phyloP scores from a whole-genome alignment of 2,113 vertebrate species.

The Sitta europaea region DNA sequence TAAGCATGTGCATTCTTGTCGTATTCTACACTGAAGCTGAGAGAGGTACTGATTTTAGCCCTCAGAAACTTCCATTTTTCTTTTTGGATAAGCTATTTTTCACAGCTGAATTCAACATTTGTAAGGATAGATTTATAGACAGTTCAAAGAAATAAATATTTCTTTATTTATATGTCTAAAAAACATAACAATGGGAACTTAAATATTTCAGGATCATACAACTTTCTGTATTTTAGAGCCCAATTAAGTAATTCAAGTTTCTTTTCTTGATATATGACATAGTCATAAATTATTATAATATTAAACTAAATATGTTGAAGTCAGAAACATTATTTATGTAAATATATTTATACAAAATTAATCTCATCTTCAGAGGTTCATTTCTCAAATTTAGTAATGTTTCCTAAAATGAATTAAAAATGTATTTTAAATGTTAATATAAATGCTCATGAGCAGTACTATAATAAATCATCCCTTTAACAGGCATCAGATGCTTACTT shows the following conservation, averaged over 20 bases:
- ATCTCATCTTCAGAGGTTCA: neutral
- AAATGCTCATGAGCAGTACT: neutral
- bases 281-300: neutral
- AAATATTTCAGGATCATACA: neutral
- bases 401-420: neutral
- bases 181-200: neutral
- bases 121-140: neutral
- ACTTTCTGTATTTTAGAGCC: neutral
- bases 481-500: neutral
- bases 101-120: neutral
- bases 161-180: neutral
- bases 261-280: neutral
- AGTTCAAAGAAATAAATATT: neutral
- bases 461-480: neutral
- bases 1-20: neutral
- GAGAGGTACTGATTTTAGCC: neutral
- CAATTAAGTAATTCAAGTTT: neutral
- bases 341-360: neutral
- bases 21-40: neutral
- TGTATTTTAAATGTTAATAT: neutral
- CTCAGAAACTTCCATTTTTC: neutral
- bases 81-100: neutral
- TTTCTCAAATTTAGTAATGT: neutral
- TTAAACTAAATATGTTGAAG: neutral
- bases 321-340: neutral